A percentile compares a stretch with the other conserved stretches of the same genome.
Evolutionary conservation across 2,797 vertebrate genomes (phyloP).

Genomic region (Psittacula echo): DNA sequence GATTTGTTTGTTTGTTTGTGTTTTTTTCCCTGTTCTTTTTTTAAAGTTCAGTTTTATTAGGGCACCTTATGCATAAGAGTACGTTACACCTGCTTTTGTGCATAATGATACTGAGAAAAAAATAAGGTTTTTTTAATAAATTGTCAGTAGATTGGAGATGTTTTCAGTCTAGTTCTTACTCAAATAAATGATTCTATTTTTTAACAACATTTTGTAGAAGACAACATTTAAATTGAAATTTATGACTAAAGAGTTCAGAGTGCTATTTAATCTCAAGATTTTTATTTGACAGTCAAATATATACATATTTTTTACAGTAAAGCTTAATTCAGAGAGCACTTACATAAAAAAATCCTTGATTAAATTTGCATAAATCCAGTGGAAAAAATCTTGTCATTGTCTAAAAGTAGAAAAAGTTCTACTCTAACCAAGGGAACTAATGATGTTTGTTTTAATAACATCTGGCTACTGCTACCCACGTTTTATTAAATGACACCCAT

Average conservation of each 20-base stretch:
- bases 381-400: background rate
- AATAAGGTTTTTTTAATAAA: background rate
- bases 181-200: background rate
- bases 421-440: background rate
- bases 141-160: background rate
- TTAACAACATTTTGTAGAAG: background rate
- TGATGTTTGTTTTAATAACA: background rate
- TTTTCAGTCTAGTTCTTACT: background rate
- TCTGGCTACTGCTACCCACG: background rate
- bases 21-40: background rate
- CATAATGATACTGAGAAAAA: background rate
- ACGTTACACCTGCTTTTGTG: background rate
- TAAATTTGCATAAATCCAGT: background rate
- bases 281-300: background rate
- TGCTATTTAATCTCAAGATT: background rate
- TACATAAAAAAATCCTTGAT: background rate
- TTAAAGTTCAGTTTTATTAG: background rate
- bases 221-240: background rate
- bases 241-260: background rate
- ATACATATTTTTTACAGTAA: background rate
- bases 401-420: background rate
- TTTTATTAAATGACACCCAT: background rate
- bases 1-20: rapidly evolving
- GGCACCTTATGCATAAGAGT: background rate
- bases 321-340: background rate